Conservation (phyloP, 2,113 vertebrate genomes). For the Ariopsis seemanni region DNA sequence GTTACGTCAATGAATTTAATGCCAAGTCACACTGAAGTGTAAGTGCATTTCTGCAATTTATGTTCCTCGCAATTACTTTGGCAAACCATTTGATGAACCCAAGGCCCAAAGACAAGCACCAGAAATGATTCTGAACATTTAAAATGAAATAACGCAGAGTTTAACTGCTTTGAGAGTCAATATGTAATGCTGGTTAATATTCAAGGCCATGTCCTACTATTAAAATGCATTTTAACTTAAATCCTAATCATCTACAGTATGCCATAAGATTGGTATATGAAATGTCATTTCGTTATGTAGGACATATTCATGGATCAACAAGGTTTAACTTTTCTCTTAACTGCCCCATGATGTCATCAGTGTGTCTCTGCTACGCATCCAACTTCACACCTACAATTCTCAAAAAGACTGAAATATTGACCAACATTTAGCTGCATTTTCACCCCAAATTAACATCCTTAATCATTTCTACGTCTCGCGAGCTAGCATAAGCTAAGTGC, state of each 20-base stretch:
- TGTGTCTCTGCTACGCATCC: background rate
- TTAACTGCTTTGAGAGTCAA: background rate
- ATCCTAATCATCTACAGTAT: background rate
- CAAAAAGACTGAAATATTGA: background rate
- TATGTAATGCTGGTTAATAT: background rate
- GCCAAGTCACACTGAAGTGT: conserved; percentile 1
- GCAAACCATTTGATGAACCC: background rate
- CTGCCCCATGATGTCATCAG: background rate
- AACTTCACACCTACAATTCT: background rate
- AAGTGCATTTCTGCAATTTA: conserved; percentile 7
- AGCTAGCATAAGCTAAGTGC: background rate
- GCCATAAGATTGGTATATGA: background rate
- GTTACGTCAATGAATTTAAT: conserved; percentile 6
- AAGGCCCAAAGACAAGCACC: background rate
- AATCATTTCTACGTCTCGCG: background rate
- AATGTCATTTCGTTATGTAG: background rate
- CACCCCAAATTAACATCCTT: background rate
- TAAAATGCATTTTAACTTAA: background rate
- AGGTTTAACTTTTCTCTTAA: background rate
- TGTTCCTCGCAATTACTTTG: background rate
- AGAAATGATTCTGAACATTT: background rate
- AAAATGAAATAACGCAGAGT: background rate
- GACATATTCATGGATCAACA: background rate
- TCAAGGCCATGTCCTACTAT: background rate
- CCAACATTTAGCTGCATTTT: background rate